Percentiles rank a stretch among this genome's conserved stretches.
phyloP scores from a whole-genome alignment of 2,113 vertebrate species.

The Paracyprichromis sp. region DNA sequence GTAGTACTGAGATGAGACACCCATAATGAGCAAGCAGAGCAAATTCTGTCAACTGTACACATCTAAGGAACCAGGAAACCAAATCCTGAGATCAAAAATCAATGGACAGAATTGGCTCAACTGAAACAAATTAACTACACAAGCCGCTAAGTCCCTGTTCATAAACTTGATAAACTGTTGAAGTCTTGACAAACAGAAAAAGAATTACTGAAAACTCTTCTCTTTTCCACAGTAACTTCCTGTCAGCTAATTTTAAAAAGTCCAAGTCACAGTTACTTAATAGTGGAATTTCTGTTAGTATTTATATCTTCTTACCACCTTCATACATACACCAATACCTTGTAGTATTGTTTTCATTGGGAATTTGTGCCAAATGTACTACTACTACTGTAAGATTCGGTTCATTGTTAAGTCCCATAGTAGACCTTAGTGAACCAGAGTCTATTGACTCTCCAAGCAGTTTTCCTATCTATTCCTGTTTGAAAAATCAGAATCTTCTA shows the following conservation, averaged over 20 bases:
- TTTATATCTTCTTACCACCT: not conserved
- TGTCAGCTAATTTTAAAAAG: not conserved
- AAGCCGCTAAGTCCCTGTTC: conserved; percentile 44
- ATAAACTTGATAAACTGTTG: conserved; percentile 19
- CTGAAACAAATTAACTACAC: conserved; percentile 73
- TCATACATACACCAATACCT: not conserved
- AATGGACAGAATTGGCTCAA: conserved; percentile 72
- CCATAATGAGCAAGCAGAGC: conserved; percentile 4
- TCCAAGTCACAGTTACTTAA: not conserved
- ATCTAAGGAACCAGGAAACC: conserved; percentile 43
- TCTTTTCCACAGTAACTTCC: not conserved
- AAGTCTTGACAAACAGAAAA: not conserved
- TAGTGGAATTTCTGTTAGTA: not conserved
- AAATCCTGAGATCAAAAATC: conserved; percentile 74
- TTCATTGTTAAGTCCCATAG: not conserved
- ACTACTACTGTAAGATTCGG: not conserved
- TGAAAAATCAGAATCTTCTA: not conserved
- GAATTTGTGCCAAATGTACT: not conserved
- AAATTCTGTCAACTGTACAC: conserved; percentile 62
- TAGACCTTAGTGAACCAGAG: not conserved
- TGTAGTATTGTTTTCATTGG: not conserved
- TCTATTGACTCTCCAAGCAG: not conserved
- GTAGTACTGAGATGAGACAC: not conserved
- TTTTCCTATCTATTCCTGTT: not conserved
- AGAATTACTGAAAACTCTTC: not conserved